A percentile compares a stretch with the other conserved stretches of the same genome.
Evolutionary conservation across 2,888 invertebrate genomes (phyloP).

Genomic region (Sarcophaga caerulescens): DNA sequence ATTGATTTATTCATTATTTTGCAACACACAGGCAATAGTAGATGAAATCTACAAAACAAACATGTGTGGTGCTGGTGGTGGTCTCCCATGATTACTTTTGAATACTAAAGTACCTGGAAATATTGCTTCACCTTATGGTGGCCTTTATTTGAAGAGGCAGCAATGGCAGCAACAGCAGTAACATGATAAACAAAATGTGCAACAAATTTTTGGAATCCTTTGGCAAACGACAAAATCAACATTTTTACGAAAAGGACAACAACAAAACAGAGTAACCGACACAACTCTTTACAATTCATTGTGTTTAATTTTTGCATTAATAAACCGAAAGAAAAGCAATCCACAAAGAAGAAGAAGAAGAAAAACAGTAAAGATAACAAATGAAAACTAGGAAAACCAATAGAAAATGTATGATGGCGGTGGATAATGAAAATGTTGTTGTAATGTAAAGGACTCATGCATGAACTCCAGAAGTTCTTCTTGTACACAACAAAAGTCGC

Average conservation of each 20-base stretch:
- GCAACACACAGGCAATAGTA: constrained; percentile 18
- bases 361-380: neutral
- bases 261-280: constrained; percentile 35
- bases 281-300: constrained; percentile 59
- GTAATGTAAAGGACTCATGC: constrained; percentile 15
- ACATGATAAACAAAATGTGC: constrained; percentile 15
- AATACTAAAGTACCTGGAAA: constrained; percentile 10
- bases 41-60: constrained; percentile 17
- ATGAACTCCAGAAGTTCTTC: constrained; percentile 27
- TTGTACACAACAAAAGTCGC: neutral
- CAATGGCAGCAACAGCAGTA: constrained; percentile 2
- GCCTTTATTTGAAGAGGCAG: constrained; percentile 14
- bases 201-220: neutral
- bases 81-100: constrained; percentile 16
- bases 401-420: neutral
- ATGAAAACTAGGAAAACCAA: neutral
- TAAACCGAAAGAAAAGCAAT: neutral
- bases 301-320: neutral
- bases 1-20: constrained; percentile 58
- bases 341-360: neutral
- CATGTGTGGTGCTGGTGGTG: neutral
- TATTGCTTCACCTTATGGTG: neutral
- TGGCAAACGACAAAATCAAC: neutral
- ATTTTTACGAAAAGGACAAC: neutral
- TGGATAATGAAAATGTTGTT: neutral